phyloP scores from a whole-genome alignment of 2,888 invertebrate genomes.

The Ernsta delagoae region DNA sequence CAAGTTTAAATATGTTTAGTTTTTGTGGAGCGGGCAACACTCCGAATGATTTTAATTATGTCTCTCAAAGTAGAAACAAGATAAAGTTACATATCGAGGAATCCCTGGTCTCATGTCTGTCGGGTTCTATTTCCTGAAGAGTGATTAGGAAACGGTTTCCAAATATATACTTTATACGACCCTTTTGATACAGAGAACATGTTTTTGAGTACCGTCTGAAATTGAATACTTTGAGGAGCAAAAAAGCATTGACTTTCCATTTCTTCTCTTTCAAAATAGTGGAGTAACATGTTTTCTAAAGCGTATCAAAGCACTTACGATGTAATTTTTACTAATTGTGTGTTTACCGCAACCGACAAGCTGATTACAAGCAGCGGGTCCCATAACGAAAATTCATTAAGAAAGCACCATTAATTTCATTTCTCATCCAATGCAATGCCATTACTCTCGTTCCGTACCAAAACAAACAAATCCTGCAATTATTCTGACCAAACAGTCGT shows the following conservation, averaged over 20 bases:
- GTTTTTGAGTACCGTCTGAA: slow-evolving; percentile 18
- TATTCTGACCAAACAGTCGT: slow-evolving; percentile 65
- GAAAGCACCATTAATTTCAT: slow-evolving; percentile 75
- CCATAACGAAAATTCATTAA: slow-evolving; percentile 80
- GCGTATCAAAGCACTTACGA: neutral
- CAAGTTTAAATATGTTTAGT: slow-evolving; percentile 48
- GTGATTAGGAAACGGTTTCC: slow-evolving; percentile 30
- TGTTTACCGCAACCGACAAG: slow-evolving; percentile 41
- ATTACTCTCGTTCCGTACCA: slow-evolving; percentile 75
- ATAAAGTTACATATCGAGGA: slow-evolving; percentile 36
- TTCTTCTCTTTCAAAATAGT: neutral
- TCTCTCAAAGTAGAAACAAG: slow-evolving; percentile 37
- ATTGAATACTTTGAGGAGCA: neutral
- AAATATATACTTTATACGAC: slow-evolving; percentile 19
- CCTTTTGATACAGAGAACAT: slow-evolving; percentile 23
- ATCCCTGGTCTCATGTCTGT: slow-evolving; percentile 32
- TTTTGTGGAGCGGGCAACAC: slow-evolving; percentile 35
- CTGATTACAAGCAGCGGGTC: slow-evolving; percentile 66
- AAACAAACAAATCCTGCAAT: slow-evolving; percentile 83
- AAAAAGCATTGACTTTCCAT: neutral
- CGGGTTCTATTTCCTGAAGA: slow-evolving; percentile 36
- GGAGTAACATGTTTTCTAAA: slow-evolving; percentile 11
- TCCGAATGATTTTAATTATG: slow-evolving; percentile 38
- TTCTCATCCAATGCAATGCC: slow-evolving; percentile 70
- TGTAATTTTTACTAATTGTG: slow-evolving; percentile 32